Conservation (phyloP, 2,113 vertebrate species). For the Plotosus lineatus region DNA sequence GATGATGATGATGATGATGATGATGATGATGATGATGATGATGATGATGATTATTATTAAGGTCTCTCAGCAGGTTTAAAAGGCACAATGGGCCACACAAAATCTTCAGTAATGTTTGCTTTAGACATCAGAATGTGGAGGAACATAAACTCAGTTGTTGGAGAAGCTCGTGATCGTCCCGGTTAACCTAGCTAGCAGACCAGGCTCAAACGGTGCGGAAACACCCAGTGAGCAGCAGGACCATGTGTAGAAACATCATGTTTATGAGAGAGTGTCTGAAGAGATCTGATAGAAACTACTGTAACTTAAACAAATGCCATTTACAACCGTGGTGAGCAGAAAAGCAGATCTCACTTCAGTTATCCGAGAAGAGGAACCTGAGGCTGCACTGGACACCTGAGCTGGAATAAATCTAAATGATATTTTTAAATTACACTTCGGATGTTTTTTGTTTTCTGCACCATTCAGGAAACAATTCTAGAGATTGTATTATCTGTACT, state of each 20-base stretch:
- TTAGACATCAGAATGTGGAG: background rate
- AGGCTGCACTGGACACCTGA: too few relatives aligned
- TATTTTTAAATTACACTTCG: too few relatives aligned
- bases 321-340: too few relatives aligned
- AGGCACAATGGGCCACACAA: background rate
- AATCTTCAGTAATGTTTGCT: background rate
- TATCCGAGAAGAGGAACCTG: too few relatives aligned
- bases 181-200: background rate
- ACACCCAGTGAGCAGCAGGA: background rate
- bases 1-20: conserved; percentile 86
- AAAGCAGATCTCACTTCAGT: too few relatives aligned
- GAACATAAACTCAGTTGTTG: background rate
- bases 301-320: background rate
- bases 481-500: too few relatives aligned
- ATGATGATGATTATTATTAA: background rate
- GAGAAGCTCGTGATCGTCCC: background rate
- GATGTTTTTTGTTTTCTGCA: too few relatives aligned
- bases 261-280: background rate
- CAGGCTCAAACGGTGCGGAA: background rate
- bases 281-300: background rate
- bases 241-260: too few relatives aligned
- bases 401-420: too few relatives aligned
- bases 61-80: background rate
- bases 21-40: conserved; percentile 34
- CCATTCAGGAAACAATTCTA: too few relatives aligned